Evolutionary conservation across 2,113 vertebrate species (phyloP), one percentile per base, ranked within the genome.

Genomic region (Ciconia boyciana): DNA sequence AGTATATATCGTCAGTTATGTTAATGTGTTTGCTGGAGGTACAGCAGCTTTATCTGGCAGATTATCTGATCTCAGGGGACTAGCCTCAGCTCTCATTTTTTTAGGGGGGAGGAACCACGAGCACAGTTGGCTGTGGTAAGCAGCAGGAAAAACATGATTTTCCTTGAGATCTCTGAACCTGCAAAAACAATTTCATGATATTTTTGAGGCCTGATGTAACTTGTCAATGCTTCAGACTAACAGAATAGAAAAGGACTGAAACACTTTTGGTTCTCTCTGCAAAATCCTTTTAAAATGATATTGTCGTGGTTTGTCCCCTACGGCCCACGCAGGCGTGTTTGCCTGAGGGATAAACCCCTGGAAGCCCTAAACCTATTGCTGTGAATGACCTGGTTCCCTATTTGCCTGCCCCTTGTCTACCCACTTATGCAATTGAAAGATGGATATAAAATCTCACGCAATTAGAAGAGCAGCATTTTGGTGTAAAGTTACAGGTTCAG

Each of bases 311-410:
- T 82, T 76, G 28, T 52, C 25, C 43, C 31, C 17, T 5, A 0
- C 5, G 32, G 41, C 41, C n/a, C 11, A 5, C 1, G 0, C 11
- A 14, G 41, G 18, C 6, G 3, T 1, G 6, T 51, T 51, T 55
- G 24, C 22, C 41, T 32, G n/a, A 5, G 11, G 51, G 34, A 52
- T 52, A 34, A 82, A 71, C 24, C 22, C 9, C 52, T 32, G n/a
- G 22, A 43, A 72, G 16, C 26, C n/a, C n/a, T 24, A 48, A 77
- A 36, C 21, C 6, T 17, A 1, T 41, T 29, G n/a, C 43, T 51
- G 36, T 16, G 36, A 8, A 26, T 28, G 41, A 54, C 18, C 39
- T 7, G 8, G 13, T 25, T 76, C 41, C 32, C 14, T 9, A 8
- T 17, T 58, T 43, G 28, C 55, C 32, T 28, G 25, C 62, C 43